A percentile compares a stretch with the other conserved stretches of the same genome.
Conservation (phyloP, 1,140 invertebrate species). For the Drosophila leontia region DNA sequence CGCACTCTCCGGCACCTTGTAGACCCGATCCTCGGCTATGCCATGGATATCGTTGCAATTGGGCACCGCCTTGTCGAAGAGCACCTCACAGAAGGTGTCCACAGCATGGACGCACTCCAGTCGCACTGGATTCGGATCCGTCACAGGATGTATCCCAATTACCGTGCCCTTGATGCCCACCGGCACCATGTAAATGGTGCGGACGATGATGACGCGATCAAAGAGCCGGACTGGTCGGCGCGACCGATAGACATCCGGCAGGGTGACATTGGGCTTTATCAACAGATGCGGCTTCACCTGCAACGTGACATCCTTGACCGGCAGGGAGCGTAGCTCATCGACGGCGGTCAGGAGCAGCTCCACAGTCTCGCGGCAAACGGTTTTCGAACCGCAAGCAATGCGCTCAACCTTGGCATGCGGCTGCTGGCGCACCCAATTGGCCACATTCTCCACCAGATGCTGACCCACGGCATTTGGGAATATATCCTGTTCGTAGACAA, state of each 20-base stretch:
- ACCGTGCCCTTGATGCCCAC: slow-evolving; percentile 93
- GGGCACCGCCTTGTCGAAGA: slow-evolving; percentile 69
- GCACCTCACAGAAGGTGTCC: slow-evolving; percentile 73
- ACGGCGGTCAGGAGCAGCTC: slow-evolving; percentile 87
- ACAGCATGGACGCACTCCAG: slow-evolving; percentile 72
- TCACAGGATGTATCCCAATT: slow-evolving; percentile 88
- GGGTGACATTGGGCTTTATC: slow-evolving; percentile 87
- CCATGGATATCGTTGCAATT: slow-evolving; percentile 75
- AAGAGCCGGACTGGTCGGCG: slow-evolving; percentile 89
- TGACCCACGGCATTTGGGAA: slow-evolving; percentile 86
- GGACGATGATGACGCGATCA: slow-evolving; percentile 93
- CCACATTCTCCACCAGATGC: slow-evolving; percentile 87
- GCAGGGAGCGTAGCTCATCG: slow-evolving; percentile 85
- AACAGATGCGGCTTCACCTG: slow-evolving; percentile 93
- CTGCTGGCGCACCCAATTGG: slow-evolving; percentile 90
- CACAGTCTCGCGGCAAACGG: slow-evolving; percentile 90
- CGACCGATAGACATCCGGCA: slow-evolving; percentile 65
- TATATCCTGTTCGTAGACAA: slow-evolving; percentile 88
- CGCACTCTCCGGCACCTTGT: slow-evolving; percentile 70
- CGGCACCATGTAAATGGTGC: slow-evolving; percentile 89
- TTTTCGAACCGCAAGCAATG: slow-evolving; percentile 88
- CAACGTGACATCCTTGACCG: slow-evolving; percentile 88
- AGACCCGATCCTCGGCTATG: slow-evolving; percentile 73
- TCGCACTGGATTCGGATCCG: slow-evolving; percentile 79
- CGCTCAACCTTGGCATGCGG: slow-evolving; percentile 87